phyloP scores from a whole-genome alignment of 2,888 invertebrate genomes.

The Gonocerus acuteangulatus region DNA sequence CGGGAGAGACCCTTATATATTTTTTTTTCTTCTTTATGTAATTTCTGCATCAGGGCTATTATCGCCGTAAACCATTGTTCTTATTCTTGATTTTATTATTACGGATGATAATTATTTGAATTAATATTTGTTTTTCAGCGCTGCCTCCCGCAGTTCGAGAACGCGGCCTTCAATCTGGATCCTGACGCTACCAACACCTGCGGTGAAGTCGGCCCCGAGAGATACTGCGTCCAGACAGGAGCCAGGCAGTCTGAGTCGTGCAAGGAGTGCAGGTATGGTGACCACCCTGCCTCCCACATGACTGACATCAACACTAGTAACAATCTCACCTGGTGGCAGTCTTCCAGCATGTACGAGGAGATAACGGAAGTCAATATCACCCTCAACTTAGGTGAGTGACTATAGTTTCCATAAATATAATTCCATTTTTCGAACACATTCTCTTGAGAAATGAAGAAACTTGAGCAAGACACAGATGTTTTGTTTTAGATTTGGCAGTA shows the following conservation, averaged over 20 bases:
- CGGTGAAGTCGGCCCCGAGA: slow-evolving; percentile 63
- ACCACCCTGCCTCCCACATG: slow-evolving; percentile 66
- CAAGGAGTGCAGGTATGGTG: slow-evolving; percentile 49
- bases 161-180: slow-evolving; percentile 78
- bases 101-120: too few relatives aligned
- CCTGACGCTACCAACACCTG: slow-evolving; percentile 96
- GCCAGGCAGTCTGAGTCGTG: slow-evolving; percentile 45
- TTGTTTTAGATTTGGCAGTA: too few relatives aligned
- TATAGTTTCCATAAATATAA: too few relatives aligned
- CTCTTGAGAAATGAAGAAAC: too few relatives aligned
- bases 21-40: too few relatives aligned
- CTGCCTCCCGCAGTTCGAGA: slow-evolving; percentile 93
- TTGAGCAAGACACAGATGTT: too few relatives aligned
- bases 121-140: too few relatives aligned
- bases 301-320: slow-evolving; percentile 87
- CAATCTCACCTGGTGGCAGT: slow-evolving; percentile 94
- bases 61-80: too few relatives aligned
- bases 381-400: slow-evolving; percentile 64
- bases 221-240: slow-evolving; percentile 85
- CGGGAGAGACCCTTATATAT: too few relatives aligned
- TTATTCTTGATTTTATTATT: too few relatives aligned
- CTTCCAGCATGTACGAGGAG: slow-evolving; percentile 92
- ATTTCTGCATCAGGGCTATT: too few relatives aligned
- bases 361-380: slow-evolving; percentile 91
- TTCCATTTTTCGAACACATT: too few relatives aligned